Conservation (phyloP, 2,113 vertebrate species). For the Synchiropus splendidus region DNA sequence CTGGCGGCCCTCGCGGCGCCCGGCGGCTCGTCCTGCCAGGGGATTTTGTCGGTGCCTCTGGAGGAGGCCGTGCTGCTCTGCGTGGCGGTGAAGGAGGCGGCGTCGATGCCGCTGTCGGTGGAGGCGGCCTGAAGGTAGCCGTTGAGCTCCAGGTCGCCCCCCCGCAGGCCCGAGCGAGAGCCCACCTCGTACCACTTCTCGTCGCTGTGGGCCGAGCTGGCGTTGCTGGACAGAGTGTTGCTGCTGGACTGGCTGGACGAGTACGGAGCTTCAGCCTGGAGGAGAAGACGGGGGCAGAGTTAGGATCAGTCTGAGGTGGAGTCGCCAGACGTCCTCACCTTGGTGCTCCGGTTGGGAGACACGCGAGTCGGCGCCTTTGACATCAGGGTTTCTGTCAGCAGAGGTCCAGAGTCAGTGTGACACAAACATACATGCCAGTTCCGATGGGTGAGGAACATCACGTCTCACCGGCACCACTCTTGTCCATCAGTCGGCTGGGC, state of each 20-base stretch:
- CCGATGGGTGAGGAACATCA: too few species aligned
- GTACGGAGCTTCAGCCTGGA: slow-evolving; percentile 80
- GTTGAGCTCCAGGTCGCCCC: slow-evolving; percentile 76
- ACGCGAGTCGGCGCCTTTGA: slow-evolving; percentile 75
- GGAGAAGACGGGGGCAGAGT: not conserved
- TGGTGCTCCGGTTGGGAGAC: slow-evolving; percentile 78
- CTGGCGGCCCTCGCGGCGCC: slow-evolving; percentile 64
- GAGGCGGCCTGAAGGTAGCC: slow-evolving; percentile 87
- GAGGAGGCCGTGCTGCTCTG: slow-evolving; percentile 72
- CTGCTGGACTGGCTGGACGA: slow-evolving; percentile 96
- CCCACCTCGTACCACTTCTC: slow-evolving; percentile 89
- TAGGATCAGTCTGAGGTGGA: not conserved
- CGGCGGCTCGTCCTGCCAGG: slow-evolving; percentile 78
- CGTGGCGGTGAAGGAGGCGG: slow-evolving; percentile 82
- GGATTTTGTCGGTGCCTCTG: slow-evolving; percentile 73
- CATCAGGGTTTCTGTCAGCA: slow-evolving; percentile 60
- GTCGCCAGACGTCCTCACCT: not conserved
- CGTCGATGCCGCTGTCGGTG: slow-evolving; percentile 87
- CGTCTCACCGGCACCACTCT: slow-evolving; percentile 31
- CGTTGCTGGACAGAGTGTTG: slow-evolving; percentile 93
- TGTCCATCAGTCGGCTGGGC: slow-evolving; percentile 27
- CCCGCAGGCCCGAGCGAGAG: slow-evolving; percentile 72
- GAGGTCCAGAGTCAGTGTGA: slow-evolving; percentile 2
- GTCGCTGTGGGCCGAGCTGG: slow-evolving; percentile 86
- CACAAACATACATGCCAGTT: not conserved